Conservation (phyloP, 2,888 invertebrate genomes). For the Troides helena region DNA sequence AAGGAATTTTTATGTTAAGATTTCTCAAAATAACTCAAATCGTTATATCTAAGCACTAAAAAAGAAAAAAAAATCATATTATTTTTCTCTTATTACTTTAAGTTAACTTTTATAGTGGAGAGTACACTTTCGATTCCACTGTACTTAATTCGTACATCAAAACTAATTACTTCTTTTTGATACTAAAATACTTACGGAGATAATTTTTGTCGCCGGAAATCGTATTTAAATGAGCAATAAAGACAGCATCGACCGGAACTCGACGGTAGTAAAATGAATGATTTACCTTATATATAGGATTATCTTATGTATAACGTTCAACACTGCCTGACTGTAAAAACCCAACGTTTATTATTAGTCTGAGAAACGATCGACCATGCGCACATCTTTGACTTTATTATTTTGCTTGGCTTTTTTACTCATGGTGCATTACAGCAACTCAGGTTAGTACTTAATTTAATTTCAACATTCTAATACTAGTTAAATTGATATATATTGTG, state of each 20-base stretch:
- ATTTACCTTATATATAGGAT: not conserved
- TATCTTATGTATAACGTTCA: conserved; percentile 4
- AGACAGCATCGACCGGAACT: conserved; percentile 3
- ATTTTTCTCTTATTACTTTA: no score
- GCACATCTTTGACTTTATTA: conserved; percentile 2
- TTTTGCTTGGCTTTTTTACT: conserved; percentile 12
- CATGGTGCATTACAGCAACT: not conserved
- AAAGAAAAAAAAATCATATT: no score
- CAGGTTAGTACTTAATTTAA: conserved; percentile 11
- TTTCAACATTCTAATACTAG: no score
- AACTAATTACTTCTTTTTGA: not conserved
- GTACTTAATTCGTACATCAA: not conserved
- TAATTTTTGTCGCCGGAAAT: conserved; percentile 14
- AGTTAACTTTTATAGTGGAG: no score
- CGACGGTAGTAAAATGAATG: conserved; percentile 3
- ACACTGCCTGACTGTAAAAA: not conserved
- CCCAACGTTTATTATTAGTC: conserved; percentile 4
- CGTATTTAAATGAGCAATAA: conserved; percentile 3
- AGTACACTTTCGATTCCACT: not conserved
- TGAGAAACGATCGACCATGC: conserved; percentile 7
- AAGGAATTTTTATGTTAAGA: no score
- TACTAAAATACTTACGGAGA: not conserved
- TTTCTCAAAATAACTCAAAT: no score
- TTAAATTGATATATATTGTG: no score
- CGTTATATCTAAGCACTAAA: no score